phyloP scores from a whole-genome alignment of 2,888 invertebrate genomes.

The Epinotia nisella region DNA sequence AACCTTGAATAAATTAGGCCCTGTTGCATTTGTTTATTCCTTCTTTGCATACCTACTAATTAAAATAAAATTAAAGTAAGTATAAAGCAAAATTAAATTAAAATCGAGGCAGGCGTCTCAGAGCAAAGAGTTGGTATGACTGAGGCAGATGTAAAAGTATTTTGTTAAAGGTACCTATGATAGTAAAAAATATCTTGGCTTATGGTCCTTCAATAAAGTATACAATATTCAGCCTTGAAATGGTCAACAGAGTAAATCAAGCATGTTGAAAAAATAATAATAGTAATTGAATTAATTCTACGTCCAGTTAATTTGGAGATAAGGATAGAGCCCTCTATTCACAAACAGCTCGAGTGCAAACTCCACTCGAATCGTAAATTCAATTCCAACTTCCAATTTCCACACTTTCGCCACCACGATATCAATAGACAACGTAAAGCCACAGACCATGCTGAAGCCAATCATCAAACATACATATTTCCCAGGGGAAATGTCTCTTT shows the following conservation, averaged over 20 bases:
- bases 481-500: constrained; percentile 21
- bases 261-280: no score
- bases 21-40: background rate
- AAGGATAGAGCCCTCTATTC: background rate
- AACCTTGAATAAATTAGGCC: background rate
- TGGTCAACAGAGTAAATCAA: no score
- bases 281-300: background rate
- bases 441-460: background rate
- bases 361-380: background rate
- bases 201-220: no score
- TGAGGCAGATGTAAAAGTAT: no score
- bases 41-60: background rate
- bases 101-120: no score
- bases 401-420: background rate
- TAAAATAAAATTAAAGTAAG: background rate
- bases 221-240: no score
- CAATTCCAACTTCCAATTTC: background rate
- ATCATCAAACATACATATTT: constrained; percentile 13
- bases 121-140: no score
- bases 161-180: no score
- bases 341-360: background rate
- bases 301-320: no score
- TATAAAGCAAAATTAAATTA: background rate
- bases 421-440: constrained; percentile 11
- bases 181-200: no score